Conservation (phyloP, 2,797 vertebrate genomes). For the Poeciliopsis infans region DNA sequence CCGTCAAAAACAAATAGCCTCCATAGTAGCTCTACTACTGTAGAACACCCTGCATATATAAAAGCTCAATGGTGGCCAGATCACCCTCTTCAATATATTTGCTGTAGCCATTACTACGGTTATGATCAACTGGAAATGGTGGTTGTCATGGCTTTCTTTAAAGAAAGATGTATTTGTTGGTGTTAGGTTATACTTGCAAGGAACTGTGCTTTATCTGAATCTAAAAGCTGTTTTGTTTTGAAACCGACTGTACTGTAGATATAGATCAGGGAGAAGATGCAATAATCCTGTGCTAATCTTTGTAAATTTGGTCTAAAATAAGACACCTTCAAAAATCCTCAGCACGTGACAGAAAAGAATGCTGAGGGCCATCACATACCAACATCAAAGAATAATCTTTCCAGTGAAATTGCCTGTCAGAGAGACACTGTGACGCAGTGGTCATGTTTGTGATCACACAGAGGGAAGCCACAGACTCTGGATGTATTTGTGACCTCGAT, state of each 20-base stretch:
- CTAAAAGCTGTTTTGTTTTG: not conserved
- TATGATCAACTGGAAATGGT: not conserved
- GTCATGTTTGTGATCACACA: slow-evolving; percentile 36
- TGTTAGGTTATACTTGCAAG: not conserved
- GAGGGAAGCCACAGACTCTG: slow-evolving; percentile 15
- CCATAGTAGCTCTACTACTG: not conserved
- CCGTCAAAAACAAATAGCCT: not conserved
- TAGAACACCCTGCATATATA: not conserved
- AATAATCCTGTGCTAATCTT: slow-evolving; percentile 1
- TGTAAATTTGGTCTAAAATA: not conserved
- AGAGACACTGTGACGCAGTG: slow-evolving; percentile 30
- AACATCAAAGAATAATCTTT: slow-evolving; percentile 54
- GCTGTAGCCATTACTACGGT: not conserved
- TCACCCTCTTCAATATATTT: not conserved
- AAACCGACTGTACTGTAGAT: not conserved
- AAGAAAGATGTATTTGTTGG: not conserved
- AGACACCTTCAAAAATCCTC: slow-evolving; percentile 15
- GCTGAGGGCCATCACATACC: slow-evolving; percentile 36
- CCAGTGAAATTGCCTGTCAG: slow-evolving; percentile 45
- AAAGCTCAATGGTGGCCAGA: not conserved
- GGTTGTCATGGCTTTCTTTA: not conserved
- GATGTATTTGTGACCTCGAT: slow-evolving; percentile 27
- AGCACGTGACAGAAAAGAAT: slow-evolving; percentile 22
- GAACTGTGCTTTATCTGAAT: not conserved
- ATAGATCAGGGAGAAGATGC: not conserved